Conservation (phyloP, 1,140 invertebrate species). For the Brevipalpus yothersi region DNA sequence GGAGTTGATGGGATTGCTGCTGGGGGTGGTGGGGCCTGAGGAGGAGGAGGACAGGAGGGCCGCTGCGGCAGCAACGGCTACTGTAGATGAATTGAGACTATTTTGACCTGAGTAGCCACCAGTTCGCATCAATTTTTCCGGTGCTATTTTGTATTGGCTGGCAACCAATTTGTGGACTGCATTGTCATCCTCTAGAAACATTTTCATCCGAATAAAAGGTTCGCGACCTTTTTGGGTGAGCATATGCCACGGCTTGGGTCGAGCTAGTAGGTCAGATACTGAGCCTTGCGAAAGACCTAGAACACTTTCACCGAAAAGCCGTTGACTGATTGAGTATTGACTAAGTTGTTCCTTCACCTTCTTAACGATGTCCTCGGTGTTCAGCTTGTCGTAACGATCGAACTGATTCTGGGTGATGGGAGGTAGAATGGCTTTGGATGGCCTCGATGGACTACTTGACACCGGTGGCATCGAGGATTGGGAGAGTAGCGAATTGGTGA, state of each 20-base stretch:
- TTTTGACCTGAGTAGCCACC: constrained; percentile 44
- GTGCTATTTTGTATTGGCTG: constrained; percentile 89
- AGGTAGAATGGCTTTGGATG: constrained; percentile 78
- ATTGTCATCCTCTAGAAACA: constrained; percentile 90
- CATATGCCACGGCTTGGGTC: constrained; percentile 94
- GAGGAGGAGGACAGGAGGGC: neutral
- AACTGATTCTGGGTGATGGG: constrained; percentile 98
- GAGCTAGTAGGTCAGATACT: constrained; percentile 72
- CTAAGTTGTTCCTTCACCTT: constrained; percentile 89
- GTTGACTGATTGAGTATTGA: constrained; percentile 93
- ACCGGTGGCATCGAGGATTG: constrained; percentile 34
- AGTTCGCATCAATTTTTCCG: constrained; percentile 80
- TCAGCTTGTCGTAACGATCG: constrained; percentile 89
- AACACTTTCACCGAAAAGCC: constrained; percentile 90
- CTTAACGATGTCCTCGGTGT: constrained; percentile 94
- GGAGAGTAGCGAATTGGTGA: constrained; percentile 82
- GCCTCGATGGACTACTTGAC: constrained; percentile 21
- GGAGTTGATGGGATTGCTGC: neutral
- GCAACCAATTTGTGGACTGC: constrained; percentile 86
- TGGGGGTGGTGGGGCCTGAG: neutral
- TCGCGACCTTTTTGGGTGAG: constrained; percentile 86
- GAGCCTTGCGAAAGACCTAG: constrained; percentile 85
- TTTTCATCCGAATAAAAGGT: constrained; percentile 92
- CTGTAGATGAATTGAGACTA: constrained; percentile 1
- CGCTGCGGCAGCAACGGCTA: neutral